Evolutionary conservation across 1,140 invertebrate species (phyloP), one percentile per base, ranked within the genome.

Genomic region (Xylocopa sonorina): DNA sequence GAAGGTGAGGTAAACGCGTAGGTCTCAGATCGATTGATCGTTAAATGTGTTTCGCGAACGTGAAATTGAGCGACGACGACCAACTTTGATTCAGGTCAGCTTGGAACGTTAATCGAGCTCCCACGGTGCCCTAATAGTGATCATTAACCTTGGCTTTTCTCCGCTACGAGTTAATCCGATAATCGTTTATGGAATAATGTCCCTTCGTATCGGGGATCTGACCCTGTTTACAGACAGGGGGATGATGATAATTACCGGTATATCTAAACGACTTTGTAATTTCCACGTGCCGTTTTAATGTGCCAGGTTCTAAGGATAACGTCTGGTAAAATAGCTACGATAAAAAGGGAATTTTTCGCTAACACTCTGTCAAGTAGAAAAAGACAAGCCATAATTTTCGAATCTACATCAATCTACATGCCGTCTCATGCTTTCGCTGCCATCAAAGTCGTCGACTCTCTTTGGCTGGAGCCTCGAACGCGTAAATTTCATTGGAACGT

Each of bases 111-210:
- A 77, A 81, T 84, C 83, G 50, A 81, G 50, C 66, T 73, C 62
- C 41, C 67, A n/a, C 63, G 29, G 29, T 51, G 69, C 80, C 46
- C 69, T 74, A 76, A 78, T 58, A 63, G 43, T 21, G 63, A 50
- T 69, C 66, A 80, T 84, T 84, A 85, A 84, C 83, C 83, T 85
- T 85, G 83, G 43, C 72, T 80, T 60, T 57, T 58, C 81, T 80
- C 78, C 41, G 43, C 50, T 74, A 72, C 53, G 41, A 71, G 32
- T 38, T 85, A 85, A 85, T 75, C 78, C 73, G 64, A 78, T 85
- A 50, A 78, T 29, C 50, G 60, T 55, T 83, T 55, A 29, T 81
- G 48, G 69, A 84, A 78, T 84, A 81, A 63, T 29, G 34, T 63
- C 51, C 55, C 78, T 29, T 16, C 69, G 43, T 66, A 75, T 78